These are phyloP conservation scores for Pangasius djambal DNA, from an alignment of 2,797 vertebrate species.

Conservation along the genomic window DNA sequence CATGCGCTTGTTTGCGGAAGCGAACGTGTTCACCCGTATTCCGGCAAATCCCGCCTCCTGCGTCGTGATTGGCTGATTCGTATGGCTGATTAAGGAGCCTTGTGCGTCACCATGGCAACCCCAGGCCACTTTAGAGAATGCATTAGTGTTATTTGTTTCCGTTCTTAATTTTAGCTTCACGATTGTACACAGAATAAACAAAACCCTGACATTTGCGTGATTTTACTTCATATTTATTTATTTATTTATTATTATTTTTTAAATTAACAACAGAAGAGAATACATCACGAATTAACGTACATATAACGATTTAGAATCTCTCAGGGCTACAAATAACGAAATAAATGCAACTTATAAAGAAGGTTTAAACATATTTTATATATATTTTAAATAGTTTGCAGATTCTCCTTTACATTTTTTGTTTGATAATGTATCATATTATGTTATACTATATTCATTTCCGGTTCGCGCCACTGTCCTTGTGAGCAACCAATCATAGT, in stretches of 20 bases:
- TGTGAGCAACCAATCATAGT: not conserved
- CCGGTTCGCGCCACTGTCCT: not conserved
- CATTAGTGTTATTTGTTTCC: not conserved
- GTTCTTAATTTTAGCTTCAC: not conserved
- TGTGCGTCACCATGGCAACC: not conserved
- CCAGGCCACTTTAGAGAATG: not conserved
- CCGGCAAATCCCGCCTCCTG: not conserved
- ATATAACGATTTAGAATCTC: not conserved
- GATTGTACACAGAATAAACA: not conserved
- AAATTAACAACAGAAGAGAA: not conserved
- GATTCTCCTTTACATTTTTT: not conserved
- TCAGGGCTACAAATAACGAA: not conserved
- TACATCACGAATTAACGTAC: not conserved
- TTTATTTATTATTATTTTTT: not conserved
- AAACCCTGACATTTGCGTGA: not conserved
- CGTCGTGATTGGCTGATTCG: not conserved
- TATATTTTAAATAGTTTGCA: not conserved
- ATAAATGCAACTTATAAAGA: not conserved
- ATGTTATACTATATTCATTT: not conserved
- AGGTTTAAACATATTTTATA: not conserved
- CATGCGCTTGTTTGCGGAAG: slow-evolving; percentile 1
- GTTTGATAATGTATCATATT: not conserved
- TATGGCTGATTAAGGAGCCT: not conserved
- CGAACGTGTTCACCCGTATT: slow-evolving; percentile 38
- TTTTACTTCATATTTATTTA: not conserved